Conservation (phyloP, 2,797 vertebrate species). For the Channa striata region DNA sequence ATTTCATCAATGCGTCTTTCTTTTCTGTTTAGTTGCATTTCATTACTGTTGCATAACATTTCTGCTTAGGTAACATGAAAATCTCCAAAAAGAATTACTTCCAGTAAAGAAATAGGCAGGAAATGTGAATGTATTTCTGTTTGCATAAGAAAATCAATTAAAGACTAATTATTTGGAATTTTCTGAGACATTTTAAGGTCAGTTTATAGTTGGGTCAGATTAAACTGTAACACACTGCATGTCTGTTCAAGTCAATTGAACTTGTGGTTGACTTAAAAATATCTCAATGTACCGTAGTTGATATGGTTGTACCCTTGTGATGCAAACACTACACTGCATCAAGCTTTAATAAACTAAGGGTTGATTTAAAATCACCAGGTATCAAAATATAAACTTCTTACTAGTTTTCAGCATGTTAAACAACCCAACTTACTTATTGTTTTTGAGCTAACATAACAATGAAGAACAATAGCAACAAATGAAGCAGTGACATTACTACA, state of each 20-base stretch:
- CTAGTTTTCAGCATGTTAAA: too few relatives aligned
- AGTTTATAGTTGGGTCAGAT: constrained; percentile 14
- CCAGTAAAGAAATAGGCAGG: background rate
- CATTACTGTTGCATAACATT: background rate
- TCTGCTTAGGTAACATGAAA: background rate
- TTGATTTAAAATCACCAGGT: too few relatives aligned
- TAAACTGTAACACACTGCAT: constrained; percentile 5
- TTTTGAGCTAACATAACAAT: too few relatives aligned
- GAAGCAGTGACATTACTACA: too few relatives aligned
- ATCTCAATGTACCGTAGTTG: background rate
- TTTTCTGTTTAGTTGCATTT: too few relatives aligned
- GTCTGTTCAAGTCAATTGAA: background rate
- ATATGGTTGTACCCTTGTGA: background rate
- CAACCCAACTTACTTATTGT: too few relatives aligned
- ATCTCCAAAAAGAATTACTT: background rate
- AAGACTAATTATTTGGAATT: background rate
- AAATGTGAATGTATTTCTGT: background rate
- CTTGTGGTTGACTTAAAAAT: background rate
- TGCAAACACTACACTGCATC: background rate
- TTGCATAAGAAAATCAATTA: background rate
- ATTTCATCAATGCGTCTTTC: too few relatives aligned
- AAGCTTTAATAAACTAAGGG: background rate
- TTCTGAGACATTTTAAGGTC: constrained; percentile 16
- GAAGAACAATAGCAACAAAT: too few relatives aligned
- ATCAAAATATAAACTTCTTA: too few relatives aligned